Base-by-base conservation (phyloP, 2,888 invertebrate species). In the Hipparchia sbordonii region DNA sequence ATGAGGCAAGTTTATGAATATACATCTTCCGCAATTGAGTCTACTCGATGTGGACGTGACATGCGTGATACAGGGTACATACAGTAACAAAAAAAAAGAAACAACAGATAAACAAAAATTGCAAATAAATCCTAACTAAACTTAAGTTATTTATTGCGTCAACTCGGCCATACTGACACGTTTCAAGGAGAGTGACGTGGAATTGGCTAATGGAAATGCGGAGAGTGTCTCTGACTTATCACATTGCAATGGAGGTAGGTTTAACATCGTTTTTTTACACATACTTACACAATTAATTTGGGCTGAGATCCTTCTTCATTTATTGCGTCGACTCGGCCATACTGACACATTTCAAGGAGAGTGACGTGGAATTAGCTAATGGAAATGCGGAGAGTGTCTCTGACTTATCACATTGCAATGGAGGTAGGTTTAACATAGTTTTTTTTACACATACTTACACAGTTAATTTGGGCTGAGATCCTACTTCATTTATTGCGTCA, bases 241-340 rank as follows among this genome's bases (percentile, higher is more conserved):
- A 39, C 74, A 76, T 1, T 84, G 84, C 6, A 85, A 87, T 76
- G 85, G 84, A 85, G 90, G 90, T 90, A 79, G 60, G 87, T 87
- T 8, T 33, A 60, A 23, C 1, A 23, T 23, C 0, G 23, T 23
- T 23, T 23, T 23, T 23, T 23, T 0, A 23, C 23, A 23, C 23
- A 23, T 2, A 54, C 4, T 54, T 54, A 12, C 39, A 39, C 39
- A 39, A 2, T 39, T 39, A 39, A 39, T 39, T 39, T 39, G 39
- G 39, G 39, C 39, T 0, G 2, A 0, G 2, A 39, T 39, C 39
- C 39, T 39, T 1, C 39, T 5, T 39, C 39, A 39, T 39, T 1
- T 39, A 80, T 56, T 93, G 92, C 0, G 87, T 89, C 0, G 93
- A 93, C 72, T 91, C 91, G 0, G 91, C 89, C 0, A 88, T 91